Base-by-base conservation (phyloP, 2,888 invertebrate genomes). In the Arge pagana region DNA sequence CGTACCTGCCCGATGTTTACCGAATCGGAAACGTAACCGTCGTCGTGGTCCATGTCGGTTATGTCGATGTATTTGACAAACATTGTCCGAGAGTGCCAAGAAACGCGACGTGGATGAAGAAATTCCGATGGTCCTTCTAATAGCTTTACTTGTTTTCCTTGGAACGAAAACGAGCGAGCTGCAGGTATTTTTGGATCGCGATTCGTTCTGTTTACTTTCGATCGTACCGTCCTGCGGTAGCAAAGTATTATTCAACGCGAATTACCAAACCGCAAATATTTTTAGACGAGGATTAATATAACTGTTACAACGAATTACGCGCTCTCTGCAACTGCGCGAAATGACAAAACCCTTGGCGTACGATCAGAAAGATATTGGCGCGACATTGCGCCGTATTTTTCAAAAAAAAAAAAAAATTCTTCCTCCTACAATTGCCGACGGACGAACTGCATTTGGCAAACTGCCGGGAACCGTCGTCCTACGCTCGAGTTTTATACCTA, bases 21-120 rank as follows among this genome's bases (percentile, higher is more conserved):
- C 10, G 57, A 55, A 50, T 67, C 67, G 19, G 64, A 67, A 10
- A 42, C 55, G 56, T 66, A 67, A 31, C 64, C 67, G 45, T 65
- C 67, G 62, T 66, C 66, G 48, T 40, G 49, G 53, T 66, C 62
- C 57, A 66, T 54, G 39, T 67, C 63, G 18, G 24, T 33, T 13
- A 45, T 16, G 33, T 45, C 35, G 49, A 60, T 60, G 61, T 64
- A 60, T 50, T 65, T 65, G 48, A 65, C 60, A 51, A 67, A 67
- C 67, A 67, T 60, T 35, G 26, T 53, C 26, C 50, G 39, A n/a
- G n/a, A n/a, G n/a, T n/a, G n/a, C n/a, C n/a, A n/a, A n/a, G n/a
- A n/a, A n/a, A n/a, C n/a, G n/a, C n/a, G n/a, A n/a, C n/a, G n/a
- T n/a, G n/a, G n/a, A n/a, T n/a, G n/a, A n/a, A n/a, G n/a, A n/a